Evolutionary conservation across 2,888 invertebrate species (phyloP), one percentile per base, ranked within the genome.

Genomic region (Sesia apiformis): DNA sequence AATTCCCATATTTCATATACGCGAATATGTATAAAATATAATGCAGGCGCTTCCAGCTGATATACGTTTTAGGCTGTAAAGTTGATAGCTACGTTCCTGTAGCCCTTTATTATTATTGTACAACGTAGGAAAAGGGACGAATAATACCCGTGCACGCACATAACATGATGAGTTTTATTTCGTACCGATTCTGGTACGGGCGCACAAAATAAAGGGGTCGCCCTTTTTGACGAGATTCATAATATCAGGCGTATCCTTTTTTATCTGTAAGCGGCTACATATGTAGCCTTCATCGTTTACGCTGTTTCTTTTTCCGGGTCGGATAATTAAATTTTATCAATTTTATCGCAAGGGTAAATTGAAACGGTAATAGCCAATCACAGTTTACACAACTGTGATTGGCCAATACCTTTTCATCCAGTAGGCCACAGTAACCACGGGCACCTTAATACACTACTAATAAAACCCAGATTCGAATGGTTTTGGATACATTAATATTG

Each of bases 141-240:
- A 46, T 46, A 46, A 46, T 46, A 46, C 23, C 23, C 46, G 8
- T 46, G 23, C 46, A 46, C 46, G 8, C 46, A 46, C 46, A 23
- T 46, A 46, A 46, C 46, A 46, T 46, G 46, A 46, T 46, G 46
- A 46, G 46, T 46, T 46, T 46, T 46, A 46, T 46, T 50, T 50
- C 50, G 50, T 50, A 38, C 38, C 38, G 50, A 50, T 50, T 50
- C 38, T 38, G 39, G 39, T 5, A 50, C 60, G 57, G 50, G 61
- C 62, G 61, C 56, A 57, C 56, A 62, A 62, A 58, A 59, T 59
- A 63, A 69, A 66, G 63, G 63, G 68, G 60, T 61, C 63, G 61
- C 59, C 61, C 68, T 63, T 66, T 70, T 66, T 46, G 68, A 67
- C 46, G 46, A 46, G 46, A 61, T 65, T 67, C 66, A 62, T 69